A percentile compares a stretch with the other conserved stretches of the same genome.
Conservation (phyloP, 2,888 invertebrate genomes). For the Morpho deidamia region DNA sequence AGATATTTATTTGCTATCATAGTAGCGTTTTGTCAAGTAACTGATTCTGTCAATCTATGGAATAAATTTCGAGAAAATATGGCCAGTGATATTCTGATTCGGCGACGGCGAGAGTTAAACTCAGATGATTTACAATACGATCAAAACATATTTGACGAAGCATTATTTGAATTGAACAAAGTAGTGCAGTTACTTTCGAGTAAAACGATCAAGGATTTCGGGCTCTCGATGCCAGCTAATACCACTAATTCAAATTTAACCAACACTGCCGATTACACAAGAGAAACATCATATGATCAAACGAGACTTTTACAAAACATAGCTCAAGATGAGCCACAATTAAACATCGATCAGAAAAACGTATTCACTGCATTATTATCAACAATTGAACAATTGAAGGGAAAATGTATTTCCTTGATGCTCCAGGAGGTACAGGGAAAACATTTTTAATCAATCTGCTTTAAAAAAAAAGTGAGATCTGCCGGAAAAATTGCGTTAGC, state of each 20-base stretch:
- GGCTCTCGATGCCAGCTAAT: constrained; percentile 30
- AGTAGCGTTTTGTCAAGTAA: constrained; percentile 27
- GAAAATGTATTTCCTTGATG: constrained; percentile 23
- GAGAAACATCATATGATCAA: constrained; percentile 29
- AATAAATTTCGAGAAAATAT: constrained; percentile 29
- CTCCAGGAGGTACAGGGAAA: constrained; percentile 24
- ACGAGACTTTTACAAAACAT: constrained; percentile 27
- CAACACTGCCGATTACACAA: constrained; percentile 30
- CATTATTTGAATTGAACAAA: constrained; percentile 25
- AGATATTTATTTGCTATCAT: constrained; percentile 30
- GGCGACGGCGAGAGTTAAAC: constrained; percentile 27
- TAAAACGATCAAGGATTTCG: constrained; percentile 27
- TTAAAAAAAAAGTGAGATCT: constrained; percentile 22
- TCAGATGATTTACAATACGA: constrained; percentile 29
- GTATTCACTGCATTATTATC: constrained; percentile 24
- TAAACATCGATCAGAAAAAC: constrained; percentile 30
- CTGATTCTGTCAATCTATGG: constrained; percentile 27
- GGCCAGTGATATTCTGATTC: constrained; percentile 29
- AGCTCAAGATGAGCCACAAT: constrained; percentile 29
- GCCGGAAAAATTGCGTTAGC: constrained; percentile 36
- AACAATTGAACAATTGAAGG: constrained; percentile 25
- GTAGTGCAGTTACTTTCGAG: constrained; percentile 17
- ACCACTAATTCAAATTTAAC: constrained; percentile 31
- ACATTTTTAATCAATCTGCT: constrained; percentile 24
- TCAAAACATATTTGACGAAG: constrained; percentile 29